Base-by-base conservation (phyloP, 2,113 vertebrate genomes). In the Lepus timidus region DNA sequence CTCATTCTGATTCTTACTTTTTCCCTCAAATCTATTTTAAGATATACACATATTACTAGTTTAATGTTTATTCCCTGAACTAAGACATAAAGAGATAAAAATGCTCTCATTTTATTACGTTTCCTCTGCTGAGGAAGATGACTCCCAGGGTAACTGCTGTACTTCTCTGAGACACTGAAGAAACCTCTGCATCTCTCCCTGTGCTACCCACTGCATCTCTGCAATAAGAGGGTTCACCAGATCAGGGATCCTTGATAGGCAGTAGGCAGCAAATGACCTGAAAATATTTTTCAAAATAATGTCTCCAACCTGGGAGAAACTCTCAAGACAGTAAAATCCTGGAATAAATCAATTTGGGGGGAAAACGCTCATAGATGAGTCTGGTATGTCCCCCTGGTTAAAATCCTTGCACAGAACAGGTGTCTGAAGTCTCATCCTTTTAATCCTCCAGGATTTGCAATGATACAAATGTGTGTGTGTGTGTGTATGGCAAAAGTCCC, bases 11-110 rank as follows among this genome's bases (percentile, higher is more conserved):
- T 58, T 93, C 68, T 81, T 52, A 25, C 58, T 83, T 93, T 82
- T 96, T 74, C 25, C 76, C 62, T 91, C 12, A 85, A 52, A 12
- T 74, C 29, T 94, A 6, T 85, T 80, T 93, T 83, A 22, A 91
- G 12, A 76, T 65, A n/a, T 82, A 51, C 0, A 4, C 14, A 20
- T 67, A 58, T 49, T 70, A 80, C 61, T 88, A 20, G 36, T 62
- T 94, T 49, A 64, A 83, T 14, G 10, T 25, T 68, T 67, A 87
- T 33, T 74, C 29, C 89, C 78, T 93, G 14, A 83, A 83, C 65
- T 23, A n/a, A 20, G 39, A 33, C 93, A 94, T n/a, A 51, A 85
- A 88, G 73, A 85, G 58, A 75, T 65, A 58, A 58, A 82, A 83
- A 33, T 39, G 7, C 4, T 39, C 83, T 86, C 58, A 11, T 36